These are phyloP conservation scores for Watsonalla binaria DNA, from an alignment of 2,888 invertebrate species.

Conservation along the genomic window DNA sequence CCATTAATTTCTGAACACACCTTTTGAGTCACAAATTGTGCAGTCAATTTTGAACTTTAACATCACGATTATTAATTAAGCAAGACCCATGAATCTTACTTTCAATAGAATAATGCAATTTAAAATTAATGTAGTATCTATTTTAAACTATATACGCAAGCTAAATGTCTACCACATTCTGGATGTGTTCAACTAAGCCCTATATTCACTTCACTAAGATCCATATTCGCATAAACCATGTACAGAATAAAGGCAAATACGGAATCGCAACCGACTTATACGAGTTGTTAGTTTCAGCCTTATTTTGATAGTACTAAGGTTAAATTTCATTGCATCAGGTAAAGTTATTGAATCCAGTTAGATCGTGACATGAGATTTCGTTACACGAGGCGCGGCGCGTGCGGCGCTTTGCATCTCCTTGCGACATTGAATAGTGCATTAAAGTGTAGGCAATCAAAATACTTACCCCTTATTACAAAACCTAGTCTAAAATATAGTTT, in stretches of 20 bases:
- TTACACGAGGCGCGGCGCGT: conserved; percentile 42
- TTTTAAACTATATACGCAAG: too few species aligned
- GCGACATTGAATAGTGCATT: conserved; percentile 30
- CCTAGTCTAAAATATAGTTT: too few species aligned
- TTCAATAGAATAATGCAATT: neutral
- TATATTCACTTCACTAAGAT: neutral
- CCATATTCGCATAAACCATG: conserved; percentile 5
- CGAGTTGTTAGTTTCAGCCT: neutral
- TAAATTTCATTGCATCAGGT: conserved; percentile 25
- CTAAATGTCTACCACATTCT: too few species aligned
- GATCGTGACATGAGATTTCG: conserved; percentile 65
- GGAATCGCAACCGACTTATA: neutral
- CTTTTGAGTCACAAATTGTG: too few species aligned
- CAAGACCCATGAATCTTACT: neutral
- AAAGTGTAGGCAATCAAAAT: conserved; percentile 17
- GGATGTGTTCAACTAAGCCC: neutral
- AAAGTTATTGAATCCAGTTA: conserved; percentile 24
- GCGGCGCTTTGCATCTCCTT: conserved; percentile 32
- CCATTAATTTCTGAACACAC: too few species aligned
- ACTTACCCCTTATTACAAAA: neutral
- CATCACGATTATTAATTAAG: neutral
- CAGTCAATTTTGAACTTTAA: neutral
- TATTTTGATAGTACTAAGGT: conserved; percentile 6
- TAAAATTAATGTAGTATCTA: neutral
- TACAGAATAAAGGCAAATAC: neutral